Evolutionary conservation across 2,113 vertebrate genomes (phyloP), one percentile per base, ranked within the genome.

Genomic region (Diphyllodes magnificus): DNA sequence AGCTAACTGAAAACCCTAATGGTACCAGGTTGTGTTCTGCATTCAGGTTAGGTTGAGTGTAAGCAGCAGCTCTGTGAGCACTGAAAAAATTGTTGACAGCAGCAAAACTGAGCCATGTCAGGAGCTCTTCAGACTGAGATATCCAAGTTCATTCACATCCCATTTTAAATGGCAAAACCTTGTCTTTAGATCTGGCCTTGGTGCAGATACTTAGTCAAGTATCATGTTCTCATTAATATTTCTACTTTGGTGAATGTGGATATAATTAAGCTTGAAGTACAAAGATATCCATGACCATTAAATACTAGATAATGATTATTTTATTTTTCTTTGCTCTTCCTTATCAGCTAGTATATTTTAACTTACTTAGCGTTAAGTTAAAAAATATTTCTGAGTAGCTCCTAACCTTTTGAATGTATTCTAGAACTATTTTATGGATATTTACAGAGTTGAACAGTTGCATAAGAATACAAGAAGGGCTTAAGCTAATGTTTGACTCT

Each of bases 21-120:
- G n/a, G 10, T 30, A 49, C 45, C 6, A 15, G 14, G 30, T 6
- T 47, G 10, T 0, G 0, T 47, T 56, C 5, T 19, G 47, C 35
- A 13, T 61, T 75, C 42, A 30, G 14, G 6, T 45, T 71, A 39
- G 24, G 24, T 7, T 45, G 49, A 39, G 23, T 30, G 35, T 39
- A 49, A 40, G 50, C 31, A 57, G n/a, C 45, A 78, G 65, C 28
- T 18, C 64, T 64, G 3, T 23, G 33, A 77, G 10, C 18, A 39
- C n/a, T 31, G 54, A 15, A 63, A 81, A 47, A 82, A 33, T 1
- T 11, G 50, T 61, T 78, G 35, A 66, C 30, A 44, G 56, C 19
- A 80, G 12, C 42, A 45, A 57, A 92, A 71, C 8, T 45, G 16
- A 53, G 50, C 54, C 17, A 3, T 11, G 47, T 63, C 44, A 54